Base-by-base conservation (phyloP, 2,797 vertebrate species). In the Allobates femoralis region DNA sequence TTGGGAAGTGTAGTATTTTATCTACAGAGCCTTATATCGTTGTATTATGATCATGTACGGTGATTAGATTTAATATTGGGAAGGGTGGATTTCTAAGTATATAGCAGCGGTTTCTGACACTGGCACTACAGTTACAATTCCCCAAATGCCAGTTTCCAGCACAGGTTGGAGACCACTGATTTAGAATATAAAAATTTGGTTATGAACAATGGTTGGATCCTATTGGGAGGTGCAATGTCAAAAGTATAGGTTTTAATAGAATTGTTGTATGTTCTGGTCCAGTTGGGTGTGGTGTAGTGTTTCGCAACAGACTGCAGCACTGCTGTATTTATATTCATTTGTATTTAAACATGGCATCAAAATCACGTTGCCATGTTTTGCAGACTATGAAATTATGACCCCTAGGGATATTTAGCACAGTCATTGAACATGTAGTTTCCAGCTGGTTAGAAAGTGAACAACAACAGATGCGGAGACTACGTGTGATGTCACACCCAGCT, bases 381-480 rank as follows among this genome's bases (percentile, higher is more conserved):
- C 62, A 30, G 62, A 3, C 26, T 15, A 62, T 26, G 60, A n/a
- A 8, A 62, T 6, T 8, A 28, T 62, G 8, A 62, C 28, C 28
- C 6, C 62, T 30, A 30, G 28, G 26, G 62, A 66, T 30, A n/a
- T 71, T 34, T 58, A n/a, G 34, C 18, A 34, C 2, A 6, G 10
- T 8, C 19, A 60, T 10, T 3, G 34, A 32, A 26, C 12, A 19
- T n/a, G 30, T 41, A 18, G 15, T 62, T 41, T 10, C 37, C 78
- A 80, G 58, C 78, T 64, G 78, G 58, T n/a, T 26, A 3, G 16
- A 18, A 58, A 15, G 76, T 79, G 55, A 58, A 34, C 21, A 79
- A 56, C 77, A 23, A 11, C 79, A 81, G 41, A 12, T n/a, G 26
- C 26, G 8, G 37, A 71, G 1, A 21, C 0, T 23, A 23, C 5